A percentile compares a stretch with the other conserved stretches of the same genome.
These are phyloP conservation scores for Phaenicophaeus curvirostris DNA, from an alignment of 2,797 vertebrate species.

Conservation along the genomic window DNA sequence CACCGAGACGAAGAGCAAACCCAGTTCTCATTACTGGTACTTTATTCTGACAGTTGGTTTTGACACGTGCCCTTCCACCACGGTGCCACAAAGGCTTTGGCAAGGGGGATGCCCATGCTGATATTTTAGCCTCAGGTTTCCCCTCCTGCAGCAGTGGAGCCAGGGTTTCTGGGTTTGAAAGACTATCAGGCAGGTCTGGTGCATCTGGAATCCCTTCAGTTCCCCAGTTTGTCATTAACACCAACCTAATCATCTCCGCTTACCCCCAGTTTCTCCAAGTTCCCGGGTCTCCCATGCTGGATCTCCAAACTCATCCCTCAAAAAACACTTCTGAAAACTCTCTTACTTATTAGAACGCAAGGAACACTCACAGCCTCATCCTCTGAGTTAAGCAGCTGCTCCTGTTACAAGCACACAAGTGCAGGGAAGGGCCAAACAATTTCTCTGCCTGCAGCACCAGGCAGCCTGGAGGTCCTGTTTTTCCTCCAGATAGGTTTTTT, in stretches of 20 bases:
- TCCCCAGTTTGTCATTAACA: background rate
- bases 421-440: background rate
- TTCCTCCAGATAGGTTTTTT: background rate
- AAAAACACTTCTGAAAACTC: background rate
- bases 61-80: background rate
- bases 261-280: background rate
- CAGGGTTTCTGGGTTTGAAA: background rate
- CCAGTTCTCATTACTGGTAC: background rate
- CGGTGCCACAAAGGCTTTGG: background rate
- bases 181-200: background rate
- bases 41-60: background rate
- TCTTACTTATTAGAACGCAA: background rate
- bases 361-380: background rate
- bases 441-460: background rate
- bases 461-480: background rate
- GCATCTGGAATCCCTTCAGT: background rate
- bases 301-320: background rate
- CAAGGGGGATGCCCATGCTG: background rate
- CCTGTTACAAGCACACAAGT: background rate
- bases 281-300: background rate
- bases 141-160: background rate
- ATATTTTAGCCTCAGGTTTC: background rate
- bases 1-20: background rate
- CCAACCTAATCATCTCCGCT: background rate
- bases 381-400: background rate